Evolutionary conservation across 1,140 invertebrate genomes (phyloP).

Genomic region (Heliconius hewitsoni): DNA sequence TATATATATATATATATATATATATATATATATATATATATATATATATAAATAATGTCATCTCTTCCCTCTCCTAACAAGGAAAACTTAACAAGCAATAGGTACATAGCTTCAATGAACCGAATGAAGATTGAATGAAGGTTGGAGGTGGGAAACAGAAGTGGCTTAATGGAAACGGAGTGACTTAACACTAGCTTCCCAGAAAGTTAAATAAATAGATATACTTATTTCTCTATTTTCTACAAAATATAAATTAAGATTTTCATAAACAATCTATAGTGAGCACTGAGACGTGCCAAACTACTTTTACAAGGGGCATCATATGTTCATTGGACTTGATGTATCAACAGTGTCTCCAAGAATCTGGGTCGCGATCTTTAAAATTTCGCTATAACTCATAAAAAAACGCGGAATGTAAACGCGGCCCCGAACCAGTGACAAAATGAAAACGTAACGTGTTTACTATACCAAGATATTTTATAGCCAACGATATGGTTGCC

Average conservation of each 20-base stretch:
- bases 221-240: no score
- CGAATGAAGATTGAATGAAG: no score
- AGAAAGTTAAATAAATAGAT: no score
- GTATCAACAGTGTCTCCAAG: constrained; percentile 11
- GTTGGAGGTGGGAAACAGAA: no score
- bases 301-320: constrained; percentile 24
- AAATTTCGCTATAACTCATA: constrained; percentile 35
- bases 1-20: no score
- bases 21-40: no score
- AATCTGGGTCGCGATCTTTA: constrained; percentile 41
- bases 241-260: not conserved
- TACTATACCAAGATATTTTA: constrained; percentile 43
- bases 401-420: constrained; percentile 43
- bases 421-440: constrained; percentile 30
- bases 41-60: no score
- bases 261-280: not conserved
- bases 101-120: no score
- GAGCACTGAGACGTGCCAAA: constrained; percentile 19
- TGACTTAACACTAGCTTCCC: no score
- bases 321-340: not conserved
- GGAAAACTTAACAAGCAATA: no score
- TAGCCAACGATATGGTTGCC: constrained; percentile 33
- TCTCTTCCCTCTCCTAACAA: no score
- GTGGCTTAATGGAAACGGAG: no score
- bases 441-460: constrained; percentile 43